Percentiles rank a stretch among this genome's conserved stretches.
Conservation (phyloP, 2,888 invertebrate species). For the Venusia cambrica region DNA sequence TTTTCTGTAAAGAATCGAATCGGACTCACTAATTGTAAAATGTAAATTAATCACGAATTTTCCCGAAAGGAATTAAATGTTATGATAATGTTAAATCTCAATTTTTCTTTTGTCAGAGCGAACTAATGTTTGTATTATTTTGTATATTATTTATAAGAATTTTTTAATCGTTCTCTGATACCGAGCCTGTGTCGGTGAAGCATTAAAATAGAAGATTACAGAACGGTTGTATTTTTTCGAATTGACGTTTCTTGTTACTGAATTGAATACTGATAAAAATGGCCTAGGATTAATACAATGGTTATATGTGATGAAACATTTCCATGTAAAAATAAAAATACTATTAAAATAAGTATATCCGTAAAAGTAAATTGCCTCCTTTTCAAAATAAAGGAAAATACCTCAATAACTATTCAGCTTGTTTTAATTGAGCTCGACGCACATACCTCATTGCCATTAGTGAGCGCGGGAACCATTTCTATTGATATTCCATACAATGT, state of each 20-base stretch:
- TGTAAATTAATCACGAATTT: slow-evolving; percentile 67
- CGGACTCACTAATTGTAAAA: slow-evolving; percentile 55
- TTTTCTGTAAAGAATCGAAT: slow-evolving; percentile 69
- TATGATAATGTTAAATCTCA: slow-evolving; percentile 70
- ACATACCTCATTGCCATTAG: neutral
- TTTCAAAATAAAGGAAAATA: slow-evolving; percentile 77
- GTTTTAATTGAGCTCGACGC: slow-evolving; percentile 52
- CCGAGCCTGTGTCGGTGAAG: slow-evolving; percentile 54
- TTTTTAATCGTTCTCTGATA: slow-evolving; percentile 60
- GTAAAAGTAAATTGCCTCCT: slow-evolving; percentile 78
- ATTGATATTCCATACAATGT: slow-evolving; percentile 10
- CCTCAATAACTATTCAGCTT: slow-evolving; percentile 70
- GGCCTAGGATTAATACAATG: slow-evolving; percentile 70
- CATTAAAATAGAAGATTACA: slow-evolving; percentile 62
- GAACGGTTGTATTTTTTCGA: slow-evolving; percentile 77
- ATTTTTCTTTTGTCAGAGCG: slow-evolving; percentile 59
- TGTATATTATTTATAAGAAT: slow-evolving; percentile 80
- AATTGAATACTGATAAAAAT: slow-evolving; percentile 71
- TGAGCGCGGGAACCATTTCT: slow-evolving; percentile 11
- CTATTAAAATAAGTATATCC: slow-evolving; percentile 75
- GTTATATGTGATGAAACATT: slow-evolving; percentile 78
- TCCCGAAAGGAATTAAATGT: slow-evolving; percentile 59
- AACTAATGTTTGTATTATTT: slow-evolving; percentile 79
- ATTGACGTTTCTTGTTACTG: slow-evolving; percentile 70
- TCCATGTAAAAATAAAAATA: slow-evolving; percentile 81